Conservation (phyloP, 2,888 invertebrate genomes). For the Listrodromus nycthemerus region DNA sequence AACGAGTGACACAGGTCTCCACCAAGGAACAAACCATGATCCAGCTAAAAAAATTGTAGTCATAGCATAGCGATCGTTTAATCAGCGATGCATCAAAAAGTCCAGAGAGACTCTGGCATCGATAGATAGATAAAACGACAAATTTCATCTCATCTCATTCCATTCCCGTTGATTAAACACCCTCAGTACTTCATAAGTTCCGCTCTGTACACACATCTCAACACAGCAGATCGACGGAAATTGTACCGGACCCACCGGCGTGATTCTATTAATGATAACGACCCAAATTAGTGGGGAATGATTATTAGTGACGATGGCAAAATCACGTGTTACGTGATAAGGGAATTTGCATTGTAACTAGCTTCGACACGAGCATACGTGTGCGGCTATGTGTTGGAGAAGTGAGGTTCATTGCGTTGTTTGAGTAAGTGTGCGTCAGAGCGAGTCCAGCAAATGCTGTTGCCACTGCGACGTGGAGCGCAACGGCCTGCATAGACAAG, state of each 20-base stretch:
- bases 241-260: conserved; percentile 37
- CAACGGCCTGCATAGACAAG: conserved; percentile 28
- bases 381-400: background rate
- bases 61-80: background rate
- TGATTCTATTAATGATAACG: conserved; percentile 62
- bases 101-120: background rate
- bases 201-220: background rate
- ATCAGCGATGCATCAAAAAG: background rate
- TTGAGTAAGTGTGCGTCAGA: conserved; percentile 17
- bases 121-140: conserved; percentile 1
- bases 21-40: too few species aligned
- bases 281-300: conserved; percentile 55
- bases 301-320: conserved; percentile 59
- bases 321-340: conserved; percentile 64
- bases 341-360: conserved; percentile 65
- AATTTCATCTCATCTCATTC: background rate
- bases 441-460: conserved; percentile 13
- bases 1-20: too few species aligned
- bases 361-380: conserved; percentile 45
- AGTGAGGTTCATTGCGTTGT: conserved; percentile 17
- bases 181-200: conserved; percentile 8
- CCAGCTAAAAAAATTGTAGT: too few species aligned
- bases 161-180: background rate
- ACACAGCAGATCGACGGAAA: conserved; percentile 35
- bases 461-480: conserved; percentile 22